Conservation (phyloP, 2,888 invertebrate genomes). For the Drosophila ezoana region DNA sequence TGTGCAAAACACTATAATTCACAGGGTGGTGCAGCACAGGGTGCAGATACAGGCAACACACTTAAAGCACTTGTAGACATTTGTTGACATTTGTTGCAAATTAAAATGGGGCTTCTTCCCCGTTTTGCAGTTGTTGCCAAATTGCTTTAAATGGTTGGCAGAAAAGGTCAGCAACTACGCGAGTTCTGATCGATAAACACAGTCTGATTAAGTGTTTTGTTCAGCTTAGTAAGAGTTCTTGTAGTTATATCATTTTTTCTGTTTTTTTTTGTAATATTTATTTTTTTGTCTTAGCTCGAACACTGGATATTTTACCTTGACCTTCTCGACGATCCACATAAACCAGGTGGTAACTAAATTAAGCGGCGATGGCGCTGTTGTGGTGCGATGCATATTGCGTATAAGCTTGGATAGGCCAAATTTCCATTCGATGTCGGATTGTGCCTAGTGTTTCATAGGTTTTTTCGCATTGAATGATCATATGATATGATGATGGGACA, state of each 20-base stretch:
- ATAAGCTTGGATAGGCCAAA: conserved; percentile 99
- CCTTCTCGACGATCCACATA: conserved; percentile 92
- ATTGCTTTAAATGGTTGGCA: conserved; percentile 84
- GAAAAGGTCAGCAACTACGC: conserved; percentile 82
- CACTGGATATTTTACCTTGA: conserved; percentile 87
- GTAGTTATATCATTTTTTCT: not conserved
- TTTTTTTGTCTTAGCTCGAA: conserved; percentile 40
- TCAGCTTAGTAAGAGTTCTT: conserved; percentile 15
- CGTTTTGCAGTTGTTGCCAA: conserved; percentile 80
- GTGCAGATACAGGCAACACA: conserved; percentile 64
- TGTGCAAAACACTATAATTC: conserved; percentile 23
- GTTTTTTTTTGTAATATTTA: not conserved
- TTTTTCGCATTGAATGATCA: conserved; percentile 50
- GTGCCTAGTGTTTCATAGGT: conserved; percentile 89
- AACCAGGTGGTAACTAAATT: conserved; percentile 98
- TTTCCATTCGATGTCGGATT: conserved; percentile 99
- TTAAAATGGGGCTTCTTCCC: conserved; percentile 26
- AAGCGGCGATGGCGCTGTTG: conserved; percentile 98
- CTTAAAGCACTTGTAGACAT: conserved; percentile 70
- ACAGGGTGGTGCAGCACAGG: conserved; percentile 33
- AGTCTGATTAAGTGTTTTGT: conserved; percentile 32
- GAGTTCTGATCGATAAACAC: conserved; percentile 49
- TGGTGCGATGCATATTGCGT: conserved; percentile 98
- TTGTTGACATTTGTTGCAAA: conserved; percentile 21
- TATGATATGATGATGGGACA: conserved; percentile 43